Conservation (phyloP, 2,797 vertebrate genomes). For the Scleropages formosus region DNA sequence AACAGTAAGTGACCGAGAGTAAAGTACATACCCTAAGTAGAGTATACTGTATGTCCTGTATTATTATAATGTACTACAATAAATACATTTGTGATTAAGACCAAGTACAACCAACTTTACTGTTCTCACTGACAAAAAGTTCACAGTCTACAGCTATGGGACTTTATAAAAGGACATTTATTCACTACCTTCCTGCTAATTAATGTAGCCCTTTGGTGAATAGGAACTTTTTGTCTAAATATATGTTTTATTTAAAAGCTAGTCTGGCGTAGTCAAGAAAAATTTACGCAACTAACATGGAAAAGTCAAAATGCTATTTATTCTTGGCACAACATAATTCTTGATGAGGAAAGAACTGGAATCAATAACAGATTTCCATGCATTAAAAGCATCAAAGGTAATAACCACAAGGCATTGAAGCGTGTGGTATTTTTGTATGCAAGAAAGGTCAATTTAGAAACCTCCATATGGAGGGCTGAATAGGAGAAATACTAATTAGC, state of each 20-base stretch:
- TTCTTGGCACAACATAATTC: conserved; percentile 11
- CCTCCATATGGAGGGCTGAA: not conserved
- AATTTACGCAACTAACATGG: not conserved
- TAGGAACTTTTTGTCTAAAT: not conserved
- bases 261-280: not conserved
- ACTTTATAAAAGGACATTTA: not conserved
- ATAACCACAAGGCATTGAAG: not conserved
- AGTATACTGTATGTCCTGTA: too few relatives aligned
- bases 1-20: too few relatives aligned
- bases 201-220: not conserved
- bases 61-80: too few relatives aligned
- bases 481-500: not conserved
- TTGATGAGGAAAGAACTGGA: conserved; percentile 10
- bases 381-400: conserved; percentile 4
- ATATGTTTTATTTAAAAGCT: conserved; percentile 6
- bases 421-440: not conserved
- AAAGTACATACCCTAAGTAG: too few relatives aligned
- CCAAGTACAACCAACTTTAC: too few relatives aligned
- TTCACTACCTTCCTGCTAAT: not conserved
- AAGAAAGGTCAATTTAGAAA: not conserved
- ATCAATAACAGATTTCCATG: not conserved
- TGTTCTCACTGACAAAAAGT: too few relatives aligned
- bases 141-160: not conserved
- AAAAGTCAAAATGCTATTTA: conserved; percentile 14
- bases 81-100: too few relatives aligned